These are phyloP conservation scores for Martes martes DNA, from an alignment of 2,113 vertebrate species.

Conservation along the genomic window DNA sequence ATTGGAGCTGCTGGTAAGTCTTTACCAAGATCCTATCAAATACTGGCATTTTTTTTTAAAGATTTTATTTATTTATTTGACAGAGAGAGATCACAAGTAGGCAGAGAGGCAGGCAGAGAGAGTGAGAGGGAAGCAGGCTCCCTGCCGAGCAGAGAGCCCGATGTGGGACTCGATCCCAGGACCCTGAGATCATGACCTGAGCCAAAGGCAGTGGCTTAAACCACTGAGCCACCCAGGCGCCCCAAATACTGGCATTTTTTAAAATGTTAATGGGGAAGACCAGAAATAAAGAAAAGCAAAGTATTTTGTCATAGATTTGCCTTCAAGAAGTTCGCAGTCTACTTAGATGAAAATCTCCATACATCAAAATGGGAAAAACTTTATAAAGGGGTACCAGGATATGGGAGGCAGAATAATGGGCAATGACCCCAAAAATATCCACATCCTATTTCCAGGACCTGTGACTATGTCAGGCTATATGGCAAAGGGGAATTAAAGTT, in stretches of 20 bases:
- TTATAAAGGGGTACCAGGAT: not conserved
- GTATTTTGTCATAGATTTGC: not conserved
- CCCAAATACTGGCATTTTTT: not conserved
- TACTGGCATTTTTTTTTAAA: not conserved
- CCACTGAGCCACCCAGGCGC: too few relatives aligned
- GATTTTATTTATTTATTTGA: too few relatives aligned
- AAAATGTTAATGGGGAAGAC: not conserved
- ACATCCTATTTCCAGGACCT: not conserved
- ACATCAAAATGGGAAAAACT: not conserved
- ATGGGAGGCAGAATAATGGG: not conserved
- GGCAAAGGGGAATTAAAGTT: not conserved
- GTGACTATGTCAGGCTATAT: not conserved
- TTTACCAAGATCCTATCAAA: not conserved
- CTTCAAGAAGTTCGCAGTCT: not conserved
- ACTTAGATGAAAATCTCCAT: not conserved
- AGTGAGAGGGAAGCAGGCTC: too few relatives aligned
- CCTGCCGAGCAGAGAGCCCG: too few relatives aligned
- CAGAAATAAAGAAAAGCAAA: not conserved
- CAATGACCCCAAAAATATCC: not conserved
- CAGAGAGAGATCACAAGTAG: too few relatives aligned
- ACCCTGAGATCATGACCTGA: too few relatives aligned
- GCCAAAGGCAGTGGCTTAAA: too few relatives aligned
- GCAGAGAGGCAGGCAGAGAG: too few relatives aligned
- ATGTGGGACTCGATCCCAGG: too few relatives aligned
- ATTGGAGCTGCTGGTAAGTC: not conserved